Evolutionary conservation across 2,113 vertebrate genomes (phyloP).

Genomic region (Laticauda colubrina): DNA sequence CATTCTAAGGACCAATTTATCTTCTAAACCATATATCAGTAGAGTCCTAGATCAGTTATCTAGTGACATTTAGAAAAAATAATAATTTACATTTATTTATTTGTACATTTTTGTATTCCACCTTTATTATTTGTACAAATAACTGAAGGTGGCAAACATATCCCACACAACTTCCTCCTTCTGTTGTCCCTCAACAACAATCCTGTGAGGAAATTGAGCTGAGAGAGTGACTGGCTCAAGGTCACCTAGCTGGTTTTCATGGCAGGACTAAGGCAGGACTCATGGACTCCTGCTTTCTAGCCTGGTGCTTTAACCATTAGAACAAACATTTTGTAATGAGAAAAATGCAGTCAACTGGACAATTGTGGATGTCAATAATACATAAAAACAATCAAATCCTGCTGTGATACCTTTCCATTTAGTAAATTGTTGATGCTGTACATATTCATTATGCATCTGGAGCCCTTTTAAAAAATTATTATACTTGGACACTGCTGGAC

Average conservation of each 20-base stretch:
- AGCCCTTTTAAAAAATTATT: conserved; percentile 75
- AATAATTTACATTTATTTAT: neutral
- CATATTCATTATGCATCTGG: conserved; percentile 72
- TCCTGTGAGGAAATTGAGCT: neutral
- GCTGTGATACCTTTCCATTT: conserved; percentile 73
- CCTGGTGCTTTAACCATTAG: neutral
- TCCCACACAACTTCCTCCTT: neutral
- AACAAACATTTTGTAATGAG: neutral
- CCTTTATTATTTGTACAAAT: neutral
- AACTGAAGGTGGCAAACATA: neutral
- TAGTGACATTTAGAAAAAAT: neutral
- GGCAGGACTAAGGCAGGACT: neutral
- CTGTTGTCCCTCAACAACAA: neutral
- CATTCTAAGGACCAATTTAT: neutral
- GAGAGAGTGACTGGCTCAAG: neutral
- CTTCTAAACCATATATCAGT: neutral
- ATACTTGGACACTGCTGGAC: conserved; percentile 71
- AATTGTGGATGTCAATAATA: fast-evolving
- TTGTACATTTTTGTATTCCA: neutral
- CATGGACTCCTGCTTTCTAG: neutral
- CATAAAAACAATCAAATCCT: neutral
- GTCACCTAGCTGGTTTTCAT: neutral
- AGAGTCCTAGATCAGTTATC: neutral
- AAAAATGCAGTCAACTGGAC: neutral
- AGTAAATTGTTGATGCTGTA: conserved; percentile 62